Evolutionary conservation across 2,797 vertebrate genomes (phyloP), one percentile per base, ranked within the genome.

Genomic region (Xenopus petersii): DNA sequence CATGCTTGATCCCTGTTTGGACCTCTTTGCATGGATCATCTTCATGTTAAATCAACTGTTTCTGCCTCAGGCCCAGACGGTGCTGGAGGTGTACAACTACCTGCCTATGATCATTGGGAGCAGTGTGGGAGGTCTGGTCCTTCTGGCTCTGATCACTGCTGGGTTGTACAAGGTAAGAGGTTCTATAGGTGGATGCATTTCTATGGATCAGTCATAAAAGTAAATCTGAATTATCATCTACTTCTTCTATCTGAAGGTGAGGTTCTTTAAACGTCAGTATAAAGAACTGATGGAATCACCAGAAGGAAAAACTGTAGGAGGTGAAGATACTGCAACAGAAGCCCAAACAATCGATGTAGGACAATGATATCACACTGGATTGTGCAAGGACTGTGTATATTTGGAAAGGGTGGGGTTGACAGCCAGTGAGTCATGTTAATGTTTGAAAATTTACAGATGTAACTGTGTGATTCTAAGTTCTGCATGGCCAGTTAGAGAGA

Each of bases 261-360:
- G 93, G 69, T 96, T 96, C 85, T 96, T 96, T 86, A 94, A 94
- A 74, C 91, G 94, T 16, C 92, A 92, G 74, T 94, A 92, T 82
- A 87, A 91, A 48, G 30, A 90, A 0, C 88, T 93, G 91, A 84
- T 94, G 24, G 80, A 58, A 10, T 73, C 86, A 89, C 86, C 94
- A 12, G 81, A 47, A 7, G 80, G 87, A 0, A 64, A 51, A 13
- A 2, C 6, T 12, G 61, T 0, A 16, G 58, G 17, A 24, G 58
- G 21, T 8, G 8, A 48, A 4, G 26, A 8, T 0, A 11, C 46
- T 2, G 11, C 49, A 15, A n/a, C 24, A 7, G 33, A 58, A 4
- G 54, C 12, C 33, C 33, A 36, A 36, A 6, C 33, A 36, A 36
- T 4, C 1, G 33, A 3, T 4, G 33, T 36, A 36, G 33, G 33